Evolutionary conservation across 2,113 vertebrate species (phyloP), one percentile per base, ranked within the genome.

Genomic region (Bubalus kerabau): DNA sequence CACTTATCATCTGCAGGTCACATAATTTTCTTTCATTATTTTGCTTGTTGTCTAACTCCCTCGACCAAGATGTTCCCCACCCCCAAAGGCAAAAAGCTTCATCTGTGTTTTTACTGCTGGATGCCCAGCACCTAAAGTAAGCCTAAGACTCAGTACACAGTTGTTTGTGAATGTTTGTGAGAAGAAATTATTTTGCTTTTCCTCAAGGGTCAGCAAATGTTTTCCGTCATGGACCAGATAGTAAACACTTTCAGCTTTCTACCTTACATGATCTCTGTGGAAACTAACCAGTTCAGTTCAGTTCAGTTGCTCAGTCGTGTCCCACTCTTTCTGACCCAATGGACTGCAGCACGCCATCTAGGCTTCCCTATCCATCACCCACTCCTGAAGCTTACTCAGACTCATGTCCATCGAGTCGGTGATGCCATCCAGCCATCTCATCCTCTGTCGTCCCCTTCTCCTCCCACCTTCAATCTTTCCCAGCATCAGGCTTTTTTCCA

Each of bases 271-370:
- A 32, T 40, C 28, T 56, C 74, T 26, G 10, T 21, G 0, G 7
- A 26, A 56, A 9, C 23, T 10, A 40, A 19, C 19, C 21, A 24
- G 32, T 28, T 28, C 74, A 2, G 36, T 23, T 71, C 17, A 36
- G n/a, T 23, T 71, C 64, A 21, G 17, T 6, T 0, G 10, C n/a
- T 71, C 64, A 71, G 67, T 40, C 67, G 0, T 23, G n/a, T 40
- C 67, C 67, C 67, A 40, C 19, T 40, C 19, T 40, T 71, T 40
- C 19, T 36, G n/a, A 71, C n/a, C n/a, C n/a, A 19, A 2, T 23
- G n/a, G 19, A 13, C n/a, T 40, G 10, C n/a, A 40, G n/a, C 67
- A 71, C 0, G 19, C 19, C 0, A 0, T 71, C n/a, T 1, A 71
- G 67, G 32, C n/a, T 3, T 40, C n/a, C 32, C 67, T 40, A n/a